phyloP scores from a whole-genome alignment of 2,113 vertebrate species.

The Kobus ellipsiprymnus region DNA sequence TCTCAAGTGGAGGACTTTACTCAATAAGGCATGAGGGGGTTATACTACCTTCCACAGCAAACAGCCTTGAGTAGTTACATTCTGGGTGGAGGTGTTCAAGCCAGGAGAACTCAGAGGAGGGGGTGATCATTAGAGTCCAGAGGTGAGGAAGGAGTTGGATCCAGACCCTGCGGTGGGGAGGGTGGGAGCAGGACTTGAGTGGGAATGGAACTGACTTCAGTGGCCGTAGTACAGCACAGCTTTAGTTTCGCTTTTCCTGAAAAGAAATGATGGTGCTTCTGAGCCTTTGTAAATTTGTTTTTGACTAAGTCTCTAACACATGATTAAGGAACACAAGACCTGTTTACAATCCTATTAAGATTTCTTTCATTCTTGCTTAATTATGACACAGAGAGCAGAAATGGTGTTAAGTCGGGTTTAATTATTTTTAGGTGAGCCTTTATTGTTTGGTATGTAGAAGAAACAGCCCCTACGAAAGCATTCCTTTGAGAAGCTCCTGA shows the following conservation, averaged over 20 bases:
- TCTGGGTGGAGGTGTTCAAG: background rate
- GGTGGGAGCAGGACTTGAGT: background rate
- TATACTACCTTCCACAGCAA: background rate
- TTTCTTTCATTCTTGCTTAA: constrained; percentile 31
- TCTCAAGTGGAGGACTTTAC: background rate
- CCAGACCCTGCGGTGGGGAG: background rate
- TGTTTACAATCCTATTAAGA: constrained; percentile 18
- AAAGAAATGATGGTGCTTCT: background rate
- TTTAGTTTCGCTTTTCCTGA: background rate
- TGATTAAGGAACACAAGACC: background rate
- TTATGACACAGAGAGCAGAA: background rate
- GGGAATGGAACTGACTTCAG: background rate
- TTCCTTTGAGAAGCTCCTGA: background rate
- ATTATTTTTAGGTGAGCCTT: constrained; percentile 45
- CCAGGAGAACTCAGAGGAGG: background rate
- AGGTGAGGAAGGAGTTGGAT: background rate
- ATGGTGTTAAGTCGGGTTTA: background rate
- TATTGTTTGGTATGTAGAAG: background rate
- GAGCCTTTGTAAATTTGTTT: background rate
- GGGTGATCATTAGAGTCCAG: background rate
- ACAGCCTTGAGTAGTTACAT: background rate
- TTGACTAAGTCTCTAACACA: background rate
- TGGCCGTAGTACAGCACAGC: background rate
- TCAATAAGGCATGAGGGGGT: background rate
- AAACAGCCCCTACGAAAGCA: background rate